phyloP scores from a whole-genome alignment of 2,888 invertebrate species.

The Helleia helle region DNA sequence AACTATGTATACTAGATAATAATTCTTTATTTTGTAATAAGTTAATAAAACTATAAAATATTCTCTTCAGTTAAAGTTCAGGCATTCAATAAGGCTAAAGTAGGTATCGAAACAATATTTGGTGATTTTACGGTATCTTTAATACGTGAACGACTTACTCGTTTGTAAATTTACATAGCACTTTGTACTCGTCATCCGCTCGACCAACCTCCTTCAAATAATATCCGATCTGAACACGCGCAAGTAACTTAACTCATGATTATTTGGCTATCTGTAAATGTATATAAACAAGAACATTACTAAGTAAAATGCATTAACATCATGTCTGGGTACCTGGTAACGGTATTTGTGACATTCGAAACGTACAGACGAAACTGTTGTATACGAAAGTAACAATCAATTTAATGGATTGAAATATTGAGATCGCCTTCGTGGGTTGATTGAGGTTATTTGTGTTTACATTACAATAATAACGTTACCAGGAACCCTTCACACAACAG shows the following conservation, averaged over 20 bases:
- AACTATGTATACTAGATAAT: slow-evolving; percentile 71
- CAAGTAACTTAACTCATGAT: slow-evolving; percentile 15
- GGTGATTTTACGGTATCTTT: slow-evolving; percentile 55
- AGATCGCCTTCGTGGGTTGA: no score
- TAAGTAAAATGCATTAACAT: slow-evolving; percentile 9
- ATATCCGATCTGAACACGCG: slow-evolving; percentile 8
- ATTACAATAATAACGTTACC: slow-evolving; percentile 2
- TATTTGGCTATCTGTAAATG: slow-evolving; percentile 23
- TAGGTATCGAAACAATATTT: slow-evolving; percentile 69
- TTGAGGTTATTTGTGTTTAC: no score
- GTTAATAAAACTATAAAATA: slow-evolving; percentile 74
- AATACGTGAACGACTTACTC: slow-evolving; percentile 44
- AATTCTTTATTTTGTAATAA: slow-evolving; percentile 68
- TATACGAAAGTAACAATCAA: no score
- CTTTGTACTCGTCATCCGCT: slow-evolving; percentile 56
- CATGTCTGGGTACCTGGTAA: not conserved
- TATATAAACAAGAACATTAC: slow-evolving; percentile 22
- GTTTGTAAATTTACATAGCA: slow-evolving; percentile 57
- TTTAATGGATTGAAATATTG: no score
- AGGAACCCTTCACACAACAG: slow-evolving; percentile 5
- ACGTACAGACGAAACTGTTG: no score
- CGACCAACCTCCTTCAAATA: not conserved
- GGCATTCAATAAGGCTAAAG: slow-evolving; percentile 71
- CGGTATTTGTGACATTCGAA: no score
- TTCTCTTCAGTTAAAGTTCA: slow-evolving; percentile 68